phyloP scores from a whole-genome alignment of 2,113 vertebrate genomes.

The Scophthalmus maximus region DNA sequence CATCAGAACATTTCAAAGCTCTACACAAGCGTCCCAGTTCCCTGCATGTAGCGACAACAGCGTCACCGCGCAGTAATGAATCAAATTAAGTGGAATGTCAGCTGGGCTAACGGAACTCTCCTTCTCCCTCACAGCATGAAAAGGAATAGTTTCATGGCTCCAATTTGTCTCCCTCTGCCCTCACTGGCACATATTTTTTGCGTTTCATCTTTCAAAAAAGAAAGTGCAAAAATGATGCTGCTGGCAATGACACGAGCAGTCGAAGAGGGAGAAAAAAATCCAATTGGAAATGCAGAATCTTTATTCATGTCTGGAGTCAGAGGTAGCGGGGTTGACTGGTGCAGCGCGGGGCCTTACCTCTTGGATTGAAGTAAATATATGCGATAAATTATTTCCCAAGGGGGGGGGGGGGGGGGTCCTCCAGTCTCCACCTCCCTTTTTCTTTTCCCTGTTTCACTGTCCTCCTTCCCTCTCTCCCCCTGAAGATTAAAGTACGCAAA shows the following conservation, averaged over 20 bases:
- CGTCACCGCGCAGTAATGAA: conserved; percentile 74
- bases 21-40: conserved; percentile 69
- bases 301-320: conserved; percentile 41
- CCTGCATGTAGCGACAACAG: conserved; percentile 70
- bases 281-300: conserved; percentile 44
- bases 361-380: conserved; percentile 63
- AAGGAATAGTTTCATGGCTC: conserved; percentile 70
- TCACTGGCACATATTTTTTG: conserved; percentile 58
- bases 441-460: neutral
- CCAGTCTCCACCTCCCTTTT: conserved; percentile 7
- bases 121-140: conserved; percentile 71
- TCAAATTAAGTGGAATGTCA: conserved; percentile 82
- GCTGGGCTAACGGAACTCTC: conserved; percentile 69
- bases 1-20: conserved; percentile 59
- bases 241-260: conserved; percentile 41
- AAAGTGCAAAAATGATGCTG: conserved; percentile 24
- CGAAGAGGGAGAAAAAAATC: conserved; percentile 41
- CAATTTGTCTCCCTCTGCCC: conserved; percentile 72
- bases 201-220: conserved; percentile 50
- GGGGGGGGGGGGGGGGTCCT: neutral
- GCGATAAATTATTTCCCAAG: conserved; percentile 44
- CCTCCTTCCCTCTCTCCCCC: conserved; percentile 16
- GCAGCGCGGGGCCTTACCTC: conserved; percentile 16
- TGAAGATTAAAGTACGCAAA: conserved; percentile 55
- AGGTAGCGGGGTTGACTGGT: conserved; percentile 28